Conservation (phyloP, 2,888 invertebrate genomes). For the Coelinius sp. region DNA sequence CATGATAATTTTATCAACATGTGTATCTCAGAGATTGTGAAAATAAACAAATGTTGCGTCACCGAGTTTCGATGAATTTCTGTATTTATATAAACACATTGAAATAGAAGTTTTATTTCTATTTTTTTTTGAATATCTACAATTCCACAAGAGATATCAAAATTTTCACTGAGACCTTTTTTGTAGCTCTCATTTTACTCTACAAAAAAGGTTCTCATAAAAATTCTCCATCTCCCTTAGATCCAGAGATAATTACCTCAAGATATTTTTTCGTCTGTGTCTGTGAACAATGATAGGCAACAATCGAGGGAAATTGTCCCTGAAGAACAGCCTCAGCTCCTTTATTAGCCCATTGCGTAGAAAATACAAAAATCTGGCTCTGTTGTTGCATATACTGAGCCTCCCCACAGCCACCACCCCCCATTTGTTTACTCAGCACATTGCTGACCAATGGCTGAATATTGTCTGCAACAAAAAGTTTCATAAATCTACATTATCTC, state of each 20-base stretch:
- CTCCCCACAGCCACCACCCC: conserved; percentile 83
- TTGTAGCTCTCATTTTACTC: too few species aligned
- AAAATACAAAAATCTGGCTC: conserved; percentile 98
- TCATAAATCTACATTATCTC: neutral
- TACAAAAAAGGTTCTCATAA: too few species aligned
- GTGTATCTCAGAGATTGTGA: too few species aligned
- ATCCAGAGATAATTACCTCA: conserved; percentile 80
- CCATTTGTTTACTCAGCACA: conserved; percentile 82
- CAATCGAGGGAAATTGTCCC: conserved; percentile 92
- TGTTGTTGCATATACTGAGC: conserved; percentile 94
- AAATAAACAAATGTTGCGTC: too few species aligned
- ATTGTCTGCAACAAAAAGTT: conserved; percentile 73
- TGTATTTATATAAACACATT: too few species aligned
- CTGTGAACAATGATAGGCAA: conserved; percentile 95
- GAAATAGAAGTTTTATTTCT: too few species aligned
- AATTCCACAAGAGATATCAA: too few species aligned
- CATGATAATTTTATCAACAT: neutral
- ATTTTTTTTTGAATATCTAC: too few species aligned
- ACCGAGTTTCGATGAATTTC: too few species aligned
- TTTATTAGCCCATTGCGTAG: conserved; percentile 93
- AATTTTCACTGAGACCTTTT: too few species aligned
- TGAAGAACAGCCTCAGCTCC: conserved; percentile 93
- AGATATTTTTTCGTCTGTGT: conserved; percentile 95
- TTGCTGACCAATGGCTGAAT: conserved; percentile 84
- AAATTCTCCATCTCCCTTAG: too few species aligned